Conservation (phyloP, 1,140 invertebrate genomes). For the Drosophila gunungcola region DNA sequence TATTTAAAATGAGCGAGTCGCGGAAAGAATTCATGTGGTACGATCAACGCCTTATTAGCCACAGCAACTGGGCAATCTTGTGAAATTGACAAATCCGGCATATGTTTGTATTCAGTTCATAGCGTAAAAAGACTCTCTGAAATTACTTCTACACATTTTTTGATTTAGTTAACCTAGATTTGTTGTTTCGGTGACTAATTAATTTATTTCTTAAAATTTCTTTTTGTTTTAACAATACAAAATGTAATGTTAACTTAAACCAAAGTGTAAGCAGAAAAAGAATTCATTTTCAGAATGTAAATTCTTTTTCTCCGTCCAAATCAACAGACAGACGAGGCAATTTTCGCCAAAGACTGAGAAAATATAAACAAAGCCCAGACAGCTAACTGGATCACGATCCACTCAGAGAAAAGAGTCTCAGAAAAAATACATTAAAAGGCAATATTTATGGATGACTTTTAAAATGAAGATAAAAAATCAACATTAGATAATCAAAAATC, state of each 20-base stretch:
- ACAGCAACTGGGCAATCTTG: not conserved
- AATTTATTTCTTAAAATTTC: too few species aligned
- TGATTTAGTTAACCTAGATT: not conserved
- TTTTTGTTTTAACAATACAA: too few species aligned
- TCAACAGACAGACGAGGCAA: not conserved
- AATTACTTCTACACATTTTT: not conserved
- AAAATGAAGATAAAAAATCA: conserved; percentile 55
- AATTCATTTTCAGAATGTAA: not conserved
- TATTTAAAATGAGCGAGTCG: conserved; percentile 7
- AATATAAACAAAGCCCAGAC: conserved; percentile 3
- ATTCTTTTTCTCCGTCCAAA: not conserved
- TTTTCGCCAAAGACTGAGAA: too few species aligned
- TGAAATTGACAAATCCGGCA: not conserved
- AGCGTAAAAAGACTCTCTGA: too few species aligned
- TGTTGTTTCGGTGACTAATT: too few species aligned
- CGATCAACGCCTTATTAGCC: conserved; percentile 11
- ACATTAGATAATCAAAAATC: conserved; percentile 51
- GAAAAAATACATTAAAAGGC: not conserved
- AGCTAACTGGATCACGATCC: conserved; percentile 4
- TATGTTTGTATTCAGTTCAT: too few species aligned
- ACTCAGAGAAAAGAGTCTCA: not conserved
- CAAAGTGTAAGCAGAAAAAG: too few species aligned
- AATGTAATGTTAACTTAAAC: too few species aligned
- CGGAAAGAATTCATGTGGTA: conserved; percentile 1
- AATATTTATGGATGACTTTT: conserved; percentile 70